These are phyloP conservation scores for Galerucella calmariensis DNA, from an alignment of 2,888 invertebrate species.

Conservation along the genomic window DNA sequence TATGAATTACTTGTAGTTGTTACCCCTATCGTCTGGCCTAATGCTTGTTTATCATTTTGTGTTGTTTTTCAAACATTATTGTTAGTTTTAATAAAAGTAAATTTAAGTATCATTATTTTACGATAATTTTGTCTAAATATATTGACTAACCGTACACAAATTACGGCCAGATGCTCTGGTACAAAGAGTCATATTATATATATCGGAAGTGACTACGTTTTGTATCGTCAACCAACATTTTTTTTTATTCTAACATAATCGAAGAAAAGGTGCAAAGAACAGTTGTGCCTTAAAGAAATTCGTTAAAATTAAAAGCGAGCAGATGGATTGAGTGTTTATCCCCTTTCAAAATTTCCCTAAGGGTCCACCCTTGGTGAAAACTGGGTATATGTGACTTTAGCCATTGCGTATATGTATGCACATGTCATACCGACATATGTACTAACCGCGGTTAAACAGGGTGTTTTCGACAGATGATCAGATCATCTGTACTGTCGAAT, in stretches of 20 bases:
- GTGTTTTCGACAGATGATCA: constrained; percentile 52
- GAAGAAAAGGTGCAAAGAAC: constrained; percentile 38
- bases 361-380: constrained; percentile 45
- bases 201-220: constrained; percentile 9
- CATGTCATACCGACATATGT: constrained; percentile 43
- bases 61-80: too few species aligned
- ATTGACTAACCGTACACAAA: background rate
- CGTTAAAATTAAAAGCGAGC: constrained; percentile 42
- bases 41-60: too few species aligned
- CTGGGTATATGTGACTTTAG: constrained; percentile 50
- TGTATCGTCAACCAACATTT: background rate
- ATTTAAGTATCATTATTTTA: too few species aligned
- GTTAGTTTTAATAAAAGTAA: too few species aligned
- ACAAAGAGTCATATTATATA: background rate
- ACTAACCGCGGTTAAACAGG: constrained; percentile 41
- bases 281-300: constrained; percentile 42
- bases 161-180: background rate
- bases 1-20: too few species aligned
- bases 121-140: too few species aligned
- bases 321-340: constrained; percentile 39
- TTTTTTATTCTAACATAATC: constrained; percentile 12
- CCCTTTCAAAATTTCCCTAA: constrained; percentile 39
- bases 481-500: constrained; percentile 49
- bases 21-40: too few species aligned
- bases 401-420: constrained; percentile 41